Base-by-base conservation (phyloP, 1,140 invertebrate species). In the Pseudoatta argentina region DNA sequence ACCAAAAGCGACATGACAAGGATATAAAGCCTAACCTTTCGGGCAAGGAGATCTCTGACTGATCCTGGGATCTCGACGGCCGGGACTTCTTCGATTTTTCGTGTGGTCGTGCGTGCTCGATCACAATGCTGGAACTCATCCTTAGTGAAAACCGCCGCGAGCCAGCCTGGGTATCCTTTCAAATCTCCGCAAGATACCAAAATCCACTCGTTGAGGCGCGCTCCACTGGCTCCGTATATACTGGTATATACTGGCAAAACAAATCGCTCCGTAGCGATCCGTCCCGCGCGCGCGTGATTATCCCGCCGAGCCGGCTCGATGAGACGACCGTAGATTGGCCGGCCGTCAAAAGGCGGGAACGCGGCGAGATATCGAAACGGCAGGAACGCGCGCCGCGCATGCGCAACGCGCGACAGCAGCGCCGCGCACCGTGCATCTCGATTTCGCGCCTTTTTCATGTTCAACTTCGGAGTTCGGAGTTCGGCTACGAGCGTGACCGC, bases 91-190 rank as follows among this genome's bases (percentile, higher is more conserved):
- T 10, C 8, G 39, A 44, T 7, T 44, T 51, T 16, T 90, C 67
- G 27, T 27, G 27, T 1, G 88, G n/a, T n/a, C 86, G 76, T 48
- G 82, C 82, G 44, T 85, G 66, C 18, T 89, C 88, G 44, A 64
- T 76, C 81, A 85, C 69, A 64, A 72, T 87, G 55, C 72, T 88
- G 59, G 89, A 85, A 91, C 91, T 92, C 91, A 92, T 93, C 85
- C 91, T 89, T 89, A 87, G 82, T 88, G 39, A 44, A 44, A 44
- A 44, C 7, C 39, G 8, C 8, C 39, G 39, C 39, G 39, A 44
- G 39, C 8, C 85, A 61, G 86, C 89, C 76, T 27, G 21, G 0
- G 2, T 64, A n/a, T n/a, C 7, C 10, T 48, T 69, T 24, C 21
- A 8, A 51, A 27, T 51, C 21, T 51, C 12, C 39, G 18, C 39